phyloP scores from a whole-genome alignment of 2,888 invertebrate genomes.

The Octodonta nipae region DNA sequence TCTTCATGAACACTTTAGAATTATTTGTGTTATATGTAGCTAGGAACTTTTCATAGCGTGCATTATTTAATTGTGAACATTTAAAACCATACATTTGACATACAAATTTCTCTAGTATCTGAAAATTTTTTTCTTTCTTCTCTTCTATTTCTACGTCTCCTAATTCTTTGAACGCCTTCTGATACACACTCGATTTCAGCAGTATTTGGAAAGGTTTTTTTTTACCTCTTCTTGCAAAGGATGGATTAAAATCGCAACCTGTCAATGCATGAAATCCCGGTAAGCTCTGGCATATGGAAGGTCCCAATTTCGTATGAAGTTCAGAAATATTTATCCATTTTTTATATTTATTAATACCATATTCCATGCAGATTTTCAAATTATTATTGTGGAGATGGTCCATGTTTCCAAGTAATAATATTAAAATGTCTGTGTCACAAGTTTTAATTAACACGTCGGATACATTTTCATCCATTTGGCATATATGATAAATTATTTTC shows the following conservation, averaged over 20 bases:
- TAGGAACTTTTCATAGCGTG: constrained; percentile 6
- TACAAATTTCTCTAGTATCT: constrained; percentile 3
- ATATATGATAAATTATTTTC: constrained; percentile 8
- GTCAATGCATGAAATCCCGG: constrained; percentile 15
- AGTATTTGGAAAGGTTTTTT: constrained; percentile 3
- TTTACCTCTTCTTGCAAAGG: constrained; percentile 4
- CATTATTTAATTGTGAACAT: constrained; percentile 5
- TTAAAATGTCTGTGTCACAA: constrained; percentile 7
- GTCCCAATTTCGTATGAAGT: constrained; percentile 10
- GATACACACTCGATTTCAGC: constrained; percentile 1
- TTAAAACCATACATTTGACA: constrained; percentile 5
- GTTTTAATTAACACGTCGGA: constrained; percentile 8
- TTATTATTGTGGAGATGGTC: constrained; percentile 3
- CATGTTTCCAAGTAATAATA: constrained; percentile 3
- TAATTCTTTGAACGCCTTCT: background rate
- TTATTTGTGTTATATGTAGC: constrained; percentile 4
- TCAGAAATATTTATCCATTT: constrained; percentile 10
- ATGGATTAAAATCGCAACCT: constrained; percentile 16
- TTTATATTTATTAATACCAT: constrained; percentile 6
- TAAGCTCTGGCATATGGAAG: constrained; percentile 10
- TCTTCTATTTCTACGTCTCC: background rate
- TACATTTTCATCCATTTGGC: constrained; percentile 7
- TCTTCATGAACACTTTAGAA: constrained; percentile 5
- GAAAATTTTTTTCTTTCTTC: constrained; percentile 1
- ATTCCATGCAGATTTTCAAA: constrained; percentile 6